Evolutionary conservation across 2,113 vertebrate species (phyloP).

Genomic region (Ameiurus melas): DNA sequence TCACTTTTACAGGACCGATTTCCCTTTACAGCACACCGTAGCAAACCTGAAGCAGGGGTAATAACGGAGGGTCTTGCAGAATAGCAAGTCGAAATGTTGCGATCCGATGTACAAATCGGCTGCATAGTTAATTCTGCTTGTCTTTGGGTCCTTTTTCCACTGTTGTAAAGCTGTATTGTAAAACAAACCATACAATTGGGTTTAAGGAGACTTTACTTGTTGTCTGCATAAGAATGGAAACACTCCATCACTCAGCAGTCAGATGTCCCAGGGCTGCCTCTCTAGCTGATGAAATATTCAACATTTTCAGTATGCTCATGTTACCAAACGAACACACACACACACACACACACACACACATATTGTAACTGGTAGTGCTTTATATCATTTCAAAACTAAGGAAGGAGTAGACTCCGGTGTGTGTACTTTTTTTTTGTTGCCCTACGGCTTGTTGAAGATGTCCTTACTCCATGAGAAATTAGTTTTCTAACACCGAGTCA

Average conservation of each 20-base stretch:
- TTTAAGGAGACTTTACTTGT: background rate
- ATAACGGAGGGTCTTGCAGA: background rate
- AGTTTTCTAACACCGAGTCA: background rate
- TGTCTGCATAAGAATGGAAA: background rate
- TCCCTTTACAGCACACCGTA: too few relatives aligned
- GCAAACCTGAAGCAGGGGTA: background rate
- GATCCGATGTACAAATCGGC: background rate
- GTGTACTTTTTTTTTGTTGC: background rate
- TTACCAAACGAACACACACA: conserved; percentile 20
- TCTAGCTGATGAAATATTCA: conserved; percentile 45
- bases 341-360: conserved; percentile 12
- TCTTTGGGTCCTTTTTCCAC: background rate
- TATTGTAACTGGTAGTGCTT: conserved; percentile 15
- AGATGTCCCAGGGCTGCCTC: conserved; percentile 16
- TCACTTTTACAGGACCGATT: background rate
- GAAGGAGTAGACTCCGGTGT: background rate
- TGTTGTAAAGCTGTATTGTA: background rate
- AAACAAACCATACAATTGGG: background rate
- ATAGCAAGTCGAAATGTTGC: conserved; percentile 1
- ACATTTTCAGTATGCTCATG: conserved; percentile 20
- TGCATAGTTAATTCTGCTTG: background rate
- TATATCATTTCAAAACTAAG: conserved; percentile 19
- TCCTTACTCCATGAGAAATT: conserved; percentile 14
- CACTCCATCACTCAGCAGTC: conserved; percentile 1
- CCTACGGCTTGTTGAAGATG: background rate